Base-by-base conservation (phyloP, 2,113 vertebrate species). In the Otis tarda region DNA sequence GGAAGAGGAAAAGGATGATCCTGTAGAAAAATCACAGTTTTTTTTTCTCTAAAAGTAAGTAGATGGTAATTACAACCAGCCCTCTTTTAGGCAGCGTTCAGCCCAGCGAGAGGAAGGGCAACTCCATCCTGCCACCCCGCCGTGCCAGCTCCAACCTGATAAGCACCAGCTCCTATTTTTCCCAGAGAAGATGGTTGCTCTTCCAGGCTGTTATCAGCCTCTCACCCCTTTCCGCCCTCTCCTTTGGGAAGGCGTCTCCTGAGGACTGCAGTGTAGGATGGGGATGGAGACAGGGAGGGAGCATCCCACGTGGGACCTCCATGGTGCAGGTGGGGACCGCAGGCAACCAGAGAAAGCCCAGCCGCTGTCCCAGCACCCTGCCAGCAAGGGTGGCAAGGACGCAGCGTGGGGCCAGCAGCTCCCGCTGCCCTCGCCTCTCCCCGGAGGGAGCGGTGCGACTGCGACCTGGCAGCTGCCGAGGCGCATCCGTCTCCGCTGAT, bases 371-470 rank as follows among this genome's bases (percentile, higher is more conserved):
- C 6, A 52, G n/a, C 53, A 21, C 9, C 61, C 43, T 37, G 80
- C 41, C 47, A 35, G 41, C 41, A 43, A 43, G 69, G 49, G 14
- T 67, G 70, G 43, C 37, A 9, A 35, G 65, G 63, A 6, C 6
- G 4, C 39, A 10, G 18, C 0, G 0, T 12, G 79, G 61, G 16
- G 76, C 79, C 23, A 8, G 52, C 45, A 47, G 43, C 67, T 85
- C 57, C 15, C 3, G 3, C 80, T 76, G 80, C 22, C 87, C 30
- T 37, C 2, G 0, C 57, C 49, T 67, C 16, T 69, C 18, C 55
- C 41, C 0, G 0, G 24, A 43, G 67, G 74, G 55, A 59, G 39
- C 1, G 0, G 50, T 33, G 35, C 0, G 30, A 3, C 64, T 55
- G 56, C 0, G 3, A 14, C 41, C 57, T n/a, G 77, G 70, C 64